Base-by-base conservation (phyloP, 2,113 vertebrate species). In the Rhabdomys dilectus region DNA sequence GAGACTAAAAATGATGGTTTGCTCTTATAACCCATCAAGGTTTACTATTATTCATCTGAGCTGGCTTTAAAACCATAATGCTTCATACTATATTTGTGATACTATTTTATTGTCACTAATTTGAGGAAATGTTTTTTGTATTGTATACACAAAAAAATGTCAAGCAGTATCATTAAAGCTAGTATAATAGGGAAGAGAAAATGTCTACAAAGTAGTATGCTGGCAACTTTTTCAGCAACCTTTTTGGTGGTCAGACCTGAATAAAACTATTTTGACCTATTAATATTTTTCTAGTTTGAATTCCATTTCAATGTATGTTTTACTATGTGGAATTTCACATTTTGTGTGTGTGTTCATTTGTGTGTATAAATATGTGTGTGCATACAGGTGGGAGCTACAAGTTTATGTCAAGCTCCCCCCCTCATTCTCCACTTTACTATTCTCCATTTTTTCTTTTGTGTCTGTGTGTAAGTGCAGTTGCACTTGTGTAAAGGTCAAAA, bases 271-370 rank as follows among this genome's bases (percentile, higher is more conserved):
- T 92, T 87, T 90, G 68, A 92, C 77, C 17, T 93, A 17, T 8
- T 90, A 73, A 39, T 68, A 80, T 48, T 90, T 88, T 93, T 80
- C 12, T 12, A 36, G 21, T 72, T 94, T 94, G 12, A 95, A 96
- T 88, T 96, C 87, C 58, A 77, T 77, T 93, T 94, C 13, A 76
- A 51, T 53, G 31, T 26, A 73, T 88, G 0, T 68, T 39, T n/a
- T 39, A 31, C 31, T 58, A 0, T 60, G 96, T 81, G 88, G 56
- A 92, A 60, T 72, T 78, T 97, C 39, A 72, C 15, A 58, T 86
- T 94, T 60, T 22, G 24, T 84, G n/a, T n/a, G 9, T 48, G 3
- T 66, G 39, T 66, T 7, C 9, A 21, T 85, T n/a, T n/a, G 15
- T 48, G 24, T 64, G 62, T 68, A 5, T n/a, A 45, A 36, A 22